These are phyloP conservation scores for Mimachlamys varia DNA, from an alignment of 2,888 invertebrate species.

Conservation along the genomic window DNA sequence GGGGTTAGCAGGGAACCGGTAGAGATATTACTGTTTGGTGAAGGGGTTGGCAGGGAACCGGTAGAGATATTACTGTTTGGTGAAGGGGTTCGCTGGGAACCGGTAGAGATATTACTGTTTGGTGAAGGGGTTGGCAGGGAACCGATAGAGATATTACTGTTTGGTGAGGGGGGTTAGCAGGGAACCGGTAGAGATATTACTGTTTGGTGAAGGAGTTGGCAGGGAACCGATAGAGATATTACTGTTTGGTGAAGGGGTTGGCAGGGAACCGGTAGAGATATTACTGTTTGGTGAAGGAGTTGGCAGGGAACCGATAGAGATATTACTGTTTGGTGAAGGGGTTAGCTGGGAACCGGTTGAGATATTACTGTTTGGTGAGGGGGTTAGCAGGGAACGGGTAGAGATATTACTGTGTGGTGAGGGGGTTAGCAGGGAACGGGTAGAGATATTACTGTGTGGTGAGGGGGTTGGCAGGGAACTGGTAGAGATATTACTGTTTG, in stretches of 20 bases:
- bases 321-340: neutral
- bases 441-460: neutral
- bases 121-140: neutral
- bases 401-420: too few species aligned
- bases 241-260: neutral
- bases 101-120: neutral
- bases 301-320: too few species aligned
- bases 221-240: too few species aligned
- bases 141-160: too few species aligned
- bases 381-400: neutral
- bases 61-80: too few species aligned
- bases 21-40: neutral
- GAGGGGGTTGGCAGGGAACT: neutral
- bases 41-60: neutral
- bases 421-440: neutral
- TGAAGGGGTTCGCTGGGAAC: neutral
- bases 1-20: neutral
- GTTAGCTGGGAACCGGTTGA: neutral
- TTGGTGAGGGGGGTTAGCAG: neutral
- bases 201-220: neutral
- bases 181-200: neutral
- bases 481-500: too few species aligned
- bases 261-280: neutral
- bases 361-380: neutral
- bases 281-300: neutral